Evolutionary conservation across 2,888 invertebrate species (phyloP).

Genomic region (Ectemnius cavifrons): DNA sequence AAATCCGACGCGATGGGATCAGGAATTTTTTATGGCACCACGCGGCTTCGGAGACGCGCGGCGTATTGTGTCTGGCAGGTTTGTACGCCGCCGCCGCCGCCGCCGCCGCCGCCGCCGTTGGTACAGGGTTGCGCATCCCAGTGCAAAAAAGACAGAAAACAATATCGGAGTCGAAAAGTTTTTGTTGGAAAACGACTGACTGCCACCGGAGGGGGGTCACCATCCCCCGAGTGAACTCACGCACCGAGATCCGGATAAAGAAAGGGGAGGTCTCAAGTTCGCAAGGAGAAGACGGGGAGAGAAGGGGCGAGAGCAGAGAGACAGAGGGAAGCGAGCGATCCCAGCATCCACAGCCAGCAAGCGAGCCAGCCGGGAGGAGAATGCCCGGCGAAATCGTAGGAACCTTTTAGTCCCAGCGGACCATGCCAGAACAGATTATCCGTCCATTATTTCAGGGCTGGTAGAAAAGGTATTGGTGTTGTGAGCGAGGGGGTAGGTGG

Average conservation of each 20-base stretch:
- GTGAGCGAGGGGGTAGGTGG: neutral
- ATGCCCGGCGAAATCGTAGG: conserved; percentile 56
- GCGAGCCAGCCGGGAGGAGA: conserved; percentile 10
- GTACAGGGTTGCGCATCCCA: neutral
- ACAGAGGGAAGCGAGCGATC: conserved; percentile 13
- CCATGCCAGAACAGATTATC: conserved; percentile 65
- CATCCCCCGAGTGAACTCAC: neutral
- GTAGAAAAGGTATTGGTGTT: conserved; percentile 4
- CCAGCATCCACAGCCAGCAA: conserved; percentile 10
- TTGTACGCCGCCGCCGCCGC: too few relatives aligned
- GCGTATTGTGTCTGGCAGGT: neutral
- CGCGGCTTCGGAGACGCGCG: neutral
- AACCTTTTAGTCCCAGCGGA: conserved; percentile 63
- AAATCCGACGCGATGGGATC: neutral
- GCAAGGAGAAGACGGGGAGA: conserved; percentile 10
- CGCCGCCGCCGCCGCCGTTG: neutral
- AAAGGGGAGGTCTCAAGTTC: conserved; percentile 5
- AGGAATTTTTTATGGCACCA: neutral
- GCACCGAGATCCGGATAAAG: conserved; percentile 3
- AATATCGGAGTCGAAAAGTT: neutral
- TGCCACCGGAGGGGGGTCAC: neutral
- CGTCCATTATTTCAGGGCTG: conserved; percentile 64
- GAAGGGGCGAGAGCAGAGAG: conserved; percentile 10
- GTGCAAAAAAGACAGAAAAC: conserved; percentile 1
- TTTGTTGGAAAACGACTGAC: neutral